A percentile compares a stretch with the other conserved stretches of the same genome.
These are phyloP conservation scores for Eunapius fragilis DNA, from an alignment of 37 sponge, comb jelly and placozoan genomes.

Conservation along the genomic window DNA sequence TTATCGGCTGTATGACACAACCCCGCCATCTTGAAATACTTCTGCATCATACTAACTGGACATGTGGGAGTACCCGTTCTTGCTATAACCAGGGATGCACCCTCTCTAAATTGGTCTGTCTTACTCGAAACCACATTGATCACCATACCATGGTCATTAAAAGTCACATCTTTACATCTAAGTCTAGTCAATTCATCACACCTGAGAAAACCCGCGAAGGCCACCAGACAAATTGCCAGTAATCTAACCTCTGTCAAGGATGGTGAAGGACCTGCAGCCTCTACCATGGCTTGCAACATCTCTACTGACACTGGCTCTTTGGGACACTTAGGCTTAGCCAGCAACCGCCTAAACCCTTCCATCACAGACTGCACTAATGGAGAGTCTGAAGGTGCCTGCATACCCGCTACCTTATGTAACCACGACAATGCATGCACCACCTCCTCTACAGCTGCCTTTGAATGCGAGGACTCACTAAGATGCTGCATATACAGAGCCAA, in stretches of 20 bases:
- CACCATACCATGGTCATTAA: conserved; percentile 2
- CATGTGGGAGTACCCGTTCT: conserved; percentile 8
- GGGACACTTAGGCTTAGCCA: conserved; percentile 13
- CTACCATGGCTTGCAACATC: not conserved
- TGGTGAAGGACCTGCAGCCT: not conserved
- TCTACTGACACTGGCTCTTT: not conserved
- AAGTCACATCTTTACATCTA: not conserved
- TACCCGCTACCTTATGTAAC: conserved; percentile 9
- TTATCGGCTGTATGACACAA: not conserved
- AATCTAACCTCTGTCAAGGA: not conserved
- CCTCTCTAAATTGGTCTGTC: conserved; percentile 8
- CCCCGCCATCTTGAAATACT: conserved; percentile 8
- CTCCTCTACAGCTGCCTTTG: conserved; percentile 29
- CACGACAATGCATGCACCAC: conserved; percentile 24
- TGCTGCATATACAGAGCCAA: conserved; percentile 29
- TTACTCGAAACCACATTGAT: not conserved
- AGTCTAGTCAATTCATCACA: conserved; percentile 5
- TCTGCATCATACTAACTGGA: conserved; percentile 11
- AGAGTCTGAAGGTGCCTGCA: not conserved
- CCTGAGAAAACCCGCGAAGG: not conserved
- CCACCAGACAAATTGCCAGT: not conserved
- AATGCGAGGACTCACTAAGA: conserved; percentile 10
- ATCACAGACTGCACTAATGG: not conserved
- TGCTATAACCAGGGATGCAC: conserved; percentile 7
- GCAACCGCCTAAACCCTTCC: conserved; percentile 4